Base-by-base conservation (phyloP, 2,113 vertebrate genomes). In the Eurypyga helias region DNA sequence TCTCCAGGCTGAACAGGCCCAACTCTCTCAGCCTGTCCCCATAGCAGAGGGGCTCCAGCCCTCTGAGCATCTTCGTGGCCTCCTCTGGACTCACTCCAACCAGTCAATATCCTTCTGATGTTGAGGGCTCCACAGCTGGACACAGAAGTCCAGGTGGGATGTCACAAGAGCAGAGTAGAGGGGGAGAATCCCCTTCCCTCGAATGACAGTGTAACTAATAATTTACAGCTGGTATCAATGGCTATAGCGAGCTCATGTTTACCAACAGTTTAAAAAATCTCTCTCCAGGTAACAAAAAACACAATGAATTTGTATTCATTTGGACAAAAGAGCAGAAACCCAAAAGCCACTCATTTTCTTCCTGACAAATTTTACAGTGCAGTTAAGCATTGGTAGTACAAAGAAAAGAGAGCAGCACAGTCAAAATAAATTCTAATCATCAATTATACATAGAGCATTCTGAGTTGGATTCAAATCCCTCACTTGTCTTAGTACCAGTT, bases 381-480 rank as follows among this genome's bases (percentile, higher is more conserved):
- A 89, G 43, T 71, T 87, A 64, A 82, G 65, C 60, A 71, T 70
- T 55, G 25, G 31, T 33, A 67, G 33, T 51, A 69, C 25, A 78
- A 77, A 91, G 48, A 36, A 85, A 88, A 75, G 69, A 72, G 49
- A 86, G 36, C 34, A 73, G 54, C 31, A 73, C 62, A 70, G 92
- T 93, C 90, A 96, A 95, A 97, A 93, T 55, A 91, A 95, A 89
- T 78, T 88, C 86, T 72, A 86, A 88, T 93, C 61, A 95, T 97
- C 95, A 96, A 94, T 96, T 97, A 95, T 91, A 97, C 72, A 91
- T 64, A 65, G 31, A 83, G 25, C 66, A 49, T 67, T 85, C 81
- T 38, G 21, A 73, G 49, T 1, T 76, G 54, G 65, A 89, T 84
- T 93, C 87, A 87, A 54, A 73, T 77, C 54, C 88, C 90, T 94